phyloP scores from a whole-genome alignment of 53 echinoderm and acorn worm species.

The Patiria pectinifera region DNA sequence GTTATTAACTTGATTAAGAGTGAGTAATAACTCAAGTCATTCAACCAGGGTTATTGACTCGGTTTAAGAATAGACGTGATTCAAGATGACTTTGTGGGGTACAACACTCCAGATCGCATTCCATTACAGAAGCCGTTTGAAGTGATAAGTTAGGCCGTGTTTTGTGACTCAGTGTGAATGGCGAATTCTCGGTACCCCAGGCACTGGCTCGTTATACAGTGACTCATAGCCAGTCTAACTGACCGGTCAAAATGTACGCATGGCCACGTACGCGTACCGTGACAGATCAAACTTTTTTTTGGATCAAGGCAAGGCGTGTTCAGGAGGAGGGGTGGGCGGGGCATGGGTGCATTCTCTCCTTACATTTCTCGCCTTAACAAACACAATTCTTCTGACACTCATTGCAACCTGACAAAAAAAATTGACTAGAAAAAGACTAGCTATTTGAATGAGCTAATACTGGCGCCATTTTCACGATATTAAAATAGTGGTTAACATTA shows the following conservation, averaged over 20 bases:
- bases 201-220: not conserved
- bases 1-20: not conserved
- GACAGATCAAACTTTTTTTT: too few species aligned
- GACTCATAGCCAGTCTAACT: not conserved
- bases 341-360: too few species aligned
- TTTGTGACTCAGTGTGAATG: conserved; percentile 33
- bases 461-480: too few species aligned
- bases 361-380: too few species aligned
- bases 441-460: too few species aligned
- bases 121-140: not conserved
- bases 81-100: conserved; percentile 43
- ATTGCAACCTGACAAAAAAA: too few species aligned
- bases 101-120: conserved; percentile 11
- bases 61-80: conserved; percentile 22
- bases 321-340: too few species aligned
- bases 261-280: not conserved
- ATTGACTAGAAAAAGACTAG: too few species aligned
- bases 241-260: not conserved
- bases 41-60: not conserved
- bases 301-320: too few species aligned
- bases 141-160: not conserved
- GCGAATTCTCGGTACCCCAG: not conserved
- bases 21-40: not conserved
- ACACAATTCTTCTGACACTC: too few species aligned
- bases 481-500: too few species aligned